Conservation (phyloP, 2,113 vertebrate genomes). For the Tachuris rubrigastra region DNA sequence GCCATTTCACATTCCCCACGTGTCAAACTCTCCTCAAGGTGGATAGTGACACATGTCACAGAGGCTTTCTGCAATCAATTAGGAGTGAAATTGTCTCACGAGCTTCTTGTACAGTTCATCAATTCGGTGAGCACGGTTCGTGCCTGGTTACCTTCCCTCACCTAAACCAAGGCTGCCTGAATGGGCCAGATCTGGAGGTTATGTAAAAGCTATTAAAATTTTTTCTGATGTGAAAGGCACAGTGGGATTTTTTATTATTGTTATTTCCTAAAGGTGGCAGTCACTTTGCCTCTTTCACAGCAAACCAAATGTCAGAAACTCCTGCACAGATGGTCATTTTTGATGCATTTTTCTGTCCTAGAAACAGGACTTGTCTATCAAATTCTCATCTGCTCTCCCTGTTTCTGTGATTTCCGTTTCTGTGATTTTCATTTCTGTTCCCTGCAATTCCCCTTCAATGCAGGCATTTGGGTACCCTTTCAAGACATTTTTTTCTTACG, state of each 20-base stretch:
- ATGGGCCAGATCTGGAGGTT: neutral
- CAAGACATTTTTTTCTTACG: neutral
- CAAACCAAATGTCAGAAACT: conserved; percentile 17
- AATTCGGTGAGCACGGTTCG: neutral
- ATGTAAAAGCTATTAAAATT: neutral
- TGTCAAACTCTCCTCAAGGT: neutral
- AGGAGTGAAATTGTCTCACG: conserved; percentile 14
- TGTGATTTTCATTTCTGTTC: neutral
- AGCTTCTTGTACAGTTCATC: conserved; percentile 38
- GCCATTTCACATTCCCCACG: neutral
- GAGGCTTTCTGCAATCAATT: neutral
- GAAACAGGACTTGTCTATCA: neutral
- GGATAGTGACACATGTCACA: neutral
- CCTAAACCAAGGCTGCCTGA: neutral
- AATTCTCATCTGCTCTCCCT: neutral
- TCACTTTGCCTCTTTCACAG: neutral
- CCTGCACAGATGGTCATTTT: conserved; percentile 31
- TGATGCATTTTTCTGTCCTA: neutral
- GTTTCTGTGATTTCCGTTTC: neutral
- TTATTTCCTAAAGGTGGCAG: neutral
- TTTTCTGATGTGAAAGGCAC: neutral
- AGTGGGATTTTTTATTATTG: neutral
- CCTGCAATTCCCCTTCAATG: neutral
- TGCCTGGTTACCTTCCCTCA: conserved; percentile 23
- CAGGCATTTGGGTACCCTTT: neutral